Conservation (phyloP, 2,888 invertebrate genomes). For the Megamerina dolium region DNA sequence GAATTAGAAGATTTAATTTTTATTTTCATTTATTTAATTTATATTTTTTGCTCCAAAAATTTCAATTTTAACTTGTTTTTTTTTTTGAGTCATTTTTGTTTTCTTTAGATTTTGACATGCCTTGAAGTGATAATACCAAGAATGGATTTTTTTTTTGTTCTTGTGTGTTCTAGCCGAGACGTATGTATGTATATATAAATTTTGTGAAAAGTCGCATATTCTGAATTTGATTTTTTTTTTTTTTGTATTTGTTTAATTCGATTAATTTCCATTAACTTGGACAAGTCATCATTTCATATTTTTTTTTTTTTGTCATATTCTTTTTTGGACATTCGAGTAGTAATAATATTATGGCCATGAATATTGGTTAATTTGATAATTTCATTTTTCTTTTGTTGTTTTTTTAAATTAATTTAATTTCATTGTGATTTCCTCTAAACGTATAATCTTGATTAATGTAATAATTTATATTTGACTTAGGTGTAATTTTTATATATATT, state of each 20-base stretch:
- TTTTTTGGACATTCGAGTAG: conserved; percentile 3
- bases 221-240: conserved; percentile 14
- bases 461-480: no score
- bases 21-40: conserved; percentile 17
- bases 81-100: conserved; percentile 23
- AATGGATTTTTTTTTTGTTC: conserved; percentile 17
- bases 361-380: not conserved
- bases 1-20: conserved; percentile 15
- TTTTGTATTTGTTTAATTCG: conserved; percentile 6
- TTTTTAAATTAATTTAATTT: no score
- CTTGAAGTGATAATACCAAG: conserved; percentile 28
- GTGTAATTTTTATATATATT: conserved; percentile 15
- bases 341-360: not conserved
- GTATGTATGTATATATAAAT: conserved; percentile 10
- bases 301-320: conserved; percentile 11
- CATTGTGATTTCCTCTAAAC: no score
- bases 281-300: conserved; percentile 7
- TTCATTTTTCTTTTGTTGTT: conserved; percentile 20
- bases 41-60: conserved; percentile 39
- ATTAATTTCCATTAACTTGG: conserved; percentile 7
- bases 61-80: conserved; percentile 17
- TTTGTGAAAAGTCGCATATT: conserved; percentile 1
- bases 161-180: conserved; percentile 25
- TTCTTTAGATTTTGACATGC: conserved; percentile 31
- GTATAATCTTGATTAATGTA: no score